Evolutionary conservation across 1,140 invertebrate genomes (phyloP), one percentile per base, ranked within the genome.

Genomic region (Ostrea denselamellosa): DNA sequence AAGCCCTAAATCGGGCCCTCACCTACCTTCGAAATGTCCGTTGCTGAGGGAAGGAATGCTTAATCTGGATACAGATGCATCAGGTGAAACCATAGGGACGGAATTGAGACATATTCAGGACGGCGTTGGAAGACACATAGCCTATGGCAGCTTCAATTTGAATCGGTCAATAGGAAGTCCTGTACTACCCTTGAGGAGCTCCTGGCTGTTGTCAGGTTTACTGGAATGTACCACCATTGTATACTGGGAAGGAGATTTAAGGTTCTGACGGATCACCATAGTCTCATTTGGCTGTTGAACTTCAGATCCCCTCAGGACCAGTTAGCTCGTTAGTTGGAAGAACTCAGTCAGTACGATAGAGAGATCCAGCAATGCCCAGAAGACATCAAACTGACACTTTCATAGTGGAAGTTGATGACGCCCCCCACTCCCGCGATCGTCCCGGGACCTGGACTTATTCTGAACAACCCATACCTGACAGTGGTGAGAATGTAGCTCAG

Each of bases 41-140:
- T n/a, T n/a, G n/a, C n/a, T n/a, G n/a, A n/a, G n/a, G n/a, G n/a
- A n/a, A n/a, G n/a, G n/a, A n/a, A n/a, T n/a, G n/a, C n/a, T n/a
- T n/a, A n/a, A n/a, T n/a, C n/a, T n/a, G 77, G 81, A 84, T 68
- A 88, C 58, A 87, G 19, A 84, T 25, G 10, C 19, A 51, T n/a
- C 71, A 28, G 44, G 87, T 86, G 85, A 58, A 68, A 83, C 44
- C 84, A 87, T 87, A 68, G 52, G 56, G 77, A 83, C 54, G 51
- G 81, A 34, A 22, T 44, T 83, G 8, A 34, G 19, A 9, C 81
- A 28, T 34, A 44, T 19, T 19, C 19, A 34, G 44, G 25, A 17
- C 19, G 22, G 44, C 8, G 44, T 83, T 22, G 81, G 12, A n/a
- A 83, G 25, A 44, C 8, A 4, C 8, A n/a, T 62, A n/a, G 58